These are phyloP conservation scores for Scomber scombrus DNA, from an alignment of 2,113 vertebrate genomes.

Conservation along the genomic window DNA sequence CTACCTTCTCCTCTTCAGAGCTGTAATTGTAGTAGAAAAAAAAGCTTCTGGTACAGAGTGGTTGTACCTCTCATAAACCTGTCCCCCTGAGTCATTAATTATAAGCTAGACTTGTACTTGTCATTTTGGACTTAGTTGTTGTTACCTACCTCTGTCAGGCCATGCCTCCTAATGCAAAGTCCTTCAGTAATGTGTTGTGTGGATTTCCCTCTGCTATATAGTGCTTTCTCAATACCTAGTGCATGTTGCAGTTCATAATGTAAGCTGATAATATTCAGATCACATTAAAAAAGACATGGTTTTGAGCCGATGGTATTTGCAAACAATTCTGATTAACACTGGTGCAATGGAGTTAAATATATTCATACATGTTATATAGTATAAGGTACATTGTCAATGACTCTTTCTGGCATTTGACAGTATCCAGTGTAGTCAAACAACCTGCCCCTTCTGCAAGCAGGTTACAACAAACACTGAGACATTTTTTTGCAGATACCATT, in stretches of 20 bases:
- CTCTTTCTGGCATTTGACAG: neutral
- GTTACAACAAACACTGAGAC: slow-evolving; percentile 50
- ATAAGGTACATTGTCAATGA: neutral
- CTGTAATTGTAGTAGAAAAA: slow-evolving; percentile 64
- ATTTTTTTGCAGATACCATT: slow-evolving; percentile 2
- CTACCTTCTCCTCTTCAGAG: slow-evolving; percentile 59
- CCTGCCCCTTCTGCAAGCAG: slow-evolving; percentile 1
- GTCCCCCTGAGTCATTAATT: slow-evolving; percentile 70
- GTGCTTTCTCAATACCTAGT: slow-evolving; percentile 48
- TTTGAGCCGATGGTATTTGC: slow-evolving; percentile 24
- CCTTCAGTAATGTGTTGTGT: slow-evolving; percentile 63
- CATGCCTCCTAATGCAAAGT: slow-evolving; percentile 52
- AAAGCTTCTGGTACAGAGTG: slow-evolving; percentile 64
- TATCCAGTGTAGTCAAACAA: slow-evolving; percentile 13
- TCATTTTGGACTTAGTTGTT: slow-evolving; percentile 70
- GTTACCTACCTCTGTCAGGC: slow-evolving; percentile 78
- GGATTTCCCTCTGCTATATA: slow-evolving; percentile 54
- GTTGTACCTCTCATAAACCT: slow-evolving; percentile 65
- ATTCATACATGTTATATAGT: neutral
- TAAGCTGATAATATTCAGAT: slow-evolving; percentile 24
- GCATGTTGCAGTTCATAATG: slow-evolving; percentile 69
- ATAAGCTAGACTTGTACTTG: slow-evolving; percentile 72
- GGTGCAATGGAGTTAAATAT: neutral
- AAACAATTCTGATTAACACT: neutral
- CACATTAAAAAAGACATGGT: slow-evolving; percentile 4